Base-by-base conservation (phyloP, 2,888 invertebrate genomes). In the Germaria angustata region DNA sequence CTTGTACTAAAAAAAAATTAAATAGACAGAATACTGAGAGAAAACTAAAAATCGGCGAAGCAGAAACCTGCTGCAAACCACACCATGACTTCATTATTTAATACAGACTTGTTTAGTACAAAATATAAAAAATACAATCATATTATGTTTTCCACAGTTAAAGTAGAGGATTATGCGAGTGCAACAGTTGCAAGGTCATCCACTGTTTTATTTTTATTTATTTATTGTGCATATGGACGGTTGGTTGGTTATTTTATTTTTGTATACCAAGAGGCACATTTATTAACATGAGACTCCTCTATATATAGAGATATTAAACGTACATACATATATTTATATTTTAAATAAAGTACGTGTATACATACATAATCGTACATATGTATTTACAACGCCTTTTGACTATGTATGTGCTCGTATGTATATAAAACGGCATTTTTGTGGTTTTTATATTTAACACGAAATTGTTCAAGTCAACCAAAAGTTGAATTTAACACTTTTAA, bases 111-210 rank as follows among this genome's bases (percentile, higher is more conserved):
- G 79, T 82, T 82, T 76, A 82, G 53, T 63, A 66, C 22, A 57
- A 68, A 59, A 57, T 28, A 57, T 8, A 24, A 68, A 46, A 68
- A 53, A 41, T 13, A 44, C 59, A 59, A 59, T 66, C 72, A 61
- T 66, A 72, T 57, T 59, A 66, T 73, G 59, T 68, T 59, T 59
- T 66, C 66, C 44, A 73, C 59, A 66, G 63, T 66, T 73, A 73
- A 78, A 66, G 59, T 72, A 71, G 77, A 75, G 71, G 78, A 73
- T 77, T 68, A 34, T 73, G 80, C 78, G 73, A 79, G 83, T 86
- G 88, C 88, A 90, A 89, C 87, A 87, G 88, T 89, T 90, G 90
- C 90, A 90, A 90, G 90, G 90, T 90, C 90, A 89, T 88, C 90
- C 87, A 86, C 86, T 89, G 86, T 82, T 84, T 80, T 66, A 51